Percentiles rank a stretch among this genome's conserved stretches.
Conservation (phyloP, 2,888 invertebrate species). For the Nemotelus nigrinus region DNA sequence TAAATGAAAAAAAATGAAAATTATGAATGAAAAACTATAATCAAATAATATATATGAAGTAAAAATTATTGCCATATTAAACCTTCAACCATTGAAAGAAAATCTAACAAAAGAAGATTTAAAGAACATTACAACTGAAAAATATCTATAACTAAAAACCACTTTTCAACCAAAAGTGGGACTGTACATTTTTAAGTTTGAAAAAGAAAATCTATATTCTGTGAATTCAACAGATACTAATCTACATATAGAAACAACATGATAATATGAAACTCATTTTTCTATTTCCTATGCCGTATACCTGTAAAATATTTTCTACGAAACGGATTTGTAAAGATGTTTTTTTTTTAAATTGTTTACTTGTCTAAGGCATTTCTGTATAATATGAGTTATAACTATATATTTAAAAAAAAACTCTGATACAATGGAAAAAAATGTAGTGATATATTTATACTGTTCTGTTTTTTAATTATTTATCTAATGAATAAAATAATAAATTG, state of each 20-base stretch:
- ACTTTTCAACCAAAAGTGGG: too few species aligned
- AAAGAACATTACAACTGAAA: too few species aligned
- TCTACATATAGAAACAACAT: neutral
- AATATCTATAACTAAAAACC: too few species aligned
- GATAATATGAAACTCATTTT: neutral
- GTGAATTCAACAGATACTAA: too few species aligned
- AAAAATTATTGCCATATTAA: too few species aligned
- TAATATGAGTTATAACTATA: neutral
- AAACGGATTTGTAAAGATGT: neutral
- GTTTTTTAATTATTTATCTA: neutral
- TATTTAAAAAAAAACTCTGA: neutral
- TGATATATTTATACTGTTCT: slow-evolving; percentile 1
- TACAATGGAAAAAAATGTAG: neutral
- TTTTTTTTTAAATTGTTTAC: neutral
- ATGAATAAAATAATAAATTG: neutral
- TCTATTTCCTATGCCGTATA: neutral
- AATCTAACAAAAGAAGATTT: too few species aligned
- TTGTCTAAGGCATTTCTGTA: neutral
- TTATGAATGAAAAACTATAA: neutral
- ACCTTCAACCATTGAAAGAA: too few species aligned
- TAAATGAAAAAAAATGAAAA: neutral
- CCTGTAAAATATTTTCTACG: neutral
- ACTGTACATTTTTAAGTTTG: too few species aligned
- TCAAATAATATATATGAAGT: too few species aligned
- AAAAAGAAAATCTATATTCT: too few species aligned